Percentiles rank a stretch among this genome's conserved stretches.
These are phyloP conservation scores for Solen grandis DNA, from an alignment of 1,140 invertebrate genomes.

Conservation along the genomic window DNA sequence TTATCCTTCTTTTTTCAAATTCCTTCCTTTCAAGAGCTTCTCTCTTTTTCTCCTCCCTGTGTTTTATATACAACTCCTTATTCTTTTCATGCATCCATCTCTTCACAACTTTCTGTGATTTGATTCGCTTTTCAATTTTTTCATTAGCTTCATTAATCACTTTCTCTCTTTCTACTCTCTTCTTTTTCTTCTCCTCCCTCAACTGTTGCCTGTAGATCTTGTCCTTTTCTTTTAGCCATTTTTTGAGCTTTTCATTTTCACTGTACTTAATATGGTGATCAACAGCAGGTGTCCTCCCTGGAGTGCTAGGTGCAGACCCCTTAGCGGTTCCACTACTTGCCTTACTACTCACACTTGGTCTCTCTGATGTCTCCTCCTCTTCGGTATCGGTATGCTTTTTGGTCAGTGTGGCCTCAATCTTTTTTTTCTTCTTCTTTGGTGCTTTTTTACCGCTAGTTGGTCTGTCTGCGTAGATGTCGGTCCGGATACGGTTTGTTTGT, in stretches of 20 bases:
- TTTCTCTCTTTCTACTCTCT: conserved; percentile 62
- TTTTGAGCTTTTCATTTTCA: conserved; percentile 59
- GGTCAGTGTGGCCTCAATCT: conserved; percentile 36
- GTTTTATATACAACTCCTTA: conserved; percentile 47
- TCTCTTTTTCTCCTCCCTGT: conserved; percentile 32
- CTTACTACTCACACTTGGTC: conserved; percentile 15
- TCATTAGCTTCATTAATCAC: conserved; percentile 63
- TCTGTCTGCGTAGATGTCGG: conserved; percentile 47
- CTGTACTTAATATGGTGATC: conserved; percentile 63
- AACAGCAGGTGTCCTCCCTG: conserved; percentile 16
- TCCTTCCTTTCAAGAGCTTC: conserved; percentile 51
- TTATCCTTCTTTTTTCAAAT: conserved; percentile 27
- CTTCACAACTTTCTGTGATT: conserved; percentile 62
- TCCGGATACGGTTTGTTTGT: conserved; percentile 39
- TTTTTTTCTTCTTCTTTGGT: conserved; percentile 58
- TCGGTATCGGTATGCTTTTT: conserved; percentile 42
- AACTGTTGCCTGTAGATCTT: conserved; percentile 59
- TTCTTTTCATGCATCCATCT: conserved; percentile 62
- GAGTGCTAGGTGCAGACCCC: conserved; percentile 34
- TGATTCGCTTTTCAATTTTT: conserved; percentile 59
- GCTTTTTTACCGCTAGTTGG: conserved; percentile 19
- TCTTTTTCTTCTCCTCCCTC: conserved; percentile 59
- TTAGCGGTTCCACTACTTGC: conserved; percentile 22
- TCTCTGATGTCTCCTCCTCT: conserved; percentile 51
- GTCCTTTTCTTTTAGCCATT: conserved; percentile 66